Conservation (phyloP, 2,113 vertebrate genomes). For the Falco punctatus region DNA sequence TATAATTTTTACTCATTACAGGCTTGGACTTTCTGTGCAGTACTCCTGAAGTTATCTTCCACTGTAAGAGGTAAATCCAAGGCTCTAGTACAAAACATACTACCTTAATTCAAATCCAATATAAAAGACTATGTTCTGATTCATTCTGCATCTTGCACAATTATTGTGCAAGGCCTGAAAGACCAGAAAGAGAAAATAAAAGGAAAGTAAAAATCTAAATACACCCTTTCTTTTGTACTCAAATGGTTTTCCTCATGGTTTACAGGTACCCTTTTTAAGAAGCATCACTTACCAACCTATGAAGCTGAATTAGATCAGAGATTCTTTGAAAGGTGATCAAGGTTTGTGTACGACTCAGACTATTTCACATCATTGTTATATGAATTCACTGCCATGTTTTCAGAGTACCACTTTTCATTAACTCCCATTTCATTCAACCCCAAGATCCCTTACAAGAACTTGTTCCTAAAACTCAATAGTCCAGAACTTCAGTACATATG, state of each 20-base stretch:
- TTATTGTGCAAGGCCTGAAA: not conserved
- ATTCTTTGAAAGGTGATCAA: not conserved
- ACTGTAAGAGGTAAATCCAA: not conserved
- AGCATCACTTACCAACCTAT: not conserved
- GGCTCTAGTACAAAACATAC: not conserved
- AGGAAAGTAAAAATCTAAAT: not conserved
- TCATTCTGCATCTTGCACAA: not conserved
- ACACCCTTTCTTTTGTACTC: not conserved
- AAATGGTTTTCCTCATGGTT: not conserved
- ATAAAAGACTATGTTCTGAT: not conserved
- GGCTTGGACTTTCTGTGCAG: not conserved
- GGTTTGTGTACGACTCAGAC: not conserved
- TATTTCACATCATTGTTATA: not conserved
- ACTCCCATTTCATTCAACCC: not conserved
- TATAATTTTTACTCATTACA: not conserved
- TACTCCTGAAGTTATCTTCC: not conserved
- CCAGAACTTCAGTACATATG: not conserved
- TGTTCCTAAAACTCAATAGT: not conserved
- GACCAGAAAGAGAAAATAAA: not conserved
- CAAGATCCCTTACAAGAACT: not conserved
- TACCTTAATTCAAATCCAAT: not conserved
- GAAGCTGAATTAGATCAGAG: not conserved
- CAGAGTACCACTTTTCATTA: not conserved
- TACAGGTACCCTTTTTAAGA: not conserved
- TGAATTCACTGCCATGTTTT: not conserved